Evolutionary conservation across 2,113 vertebrate genomes (phyloP), one percentile per base, ranked within the genome.

Genomic region (Anolis carolinensis): DNA sequence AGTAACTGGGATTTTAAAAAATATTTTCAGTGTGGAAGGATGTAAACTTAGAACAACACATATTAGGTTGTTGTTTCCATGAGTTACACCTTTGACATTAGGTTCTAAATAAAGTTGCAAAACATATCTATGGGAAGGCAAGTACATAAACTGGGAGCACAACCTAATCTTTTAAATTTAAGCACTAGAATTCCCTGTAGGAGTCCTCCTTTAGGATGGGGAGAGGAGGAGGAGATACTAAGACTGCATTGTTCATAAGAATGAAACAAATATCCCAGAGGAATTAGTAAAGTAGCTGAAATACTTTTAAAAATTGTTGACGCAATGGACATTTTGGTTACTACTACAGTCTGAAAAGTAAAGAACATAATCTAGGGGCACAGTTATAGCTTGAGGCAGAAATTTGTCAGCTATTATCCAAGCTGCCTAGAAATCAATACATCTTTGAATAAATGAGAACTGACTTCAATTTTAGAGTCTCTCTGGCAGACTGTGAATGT

Each of bases 311-410:
- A 16, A 81, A 71, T 32, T 63, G 70, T 34, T 74, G 48, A 48
- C 23, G 78, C 36, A 44, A 23, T 81, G 16, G 50, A 88, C 89
- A 48, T 91, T 71, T 71, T 3, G n/a, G 32, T 25, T 81, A 20
- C 65, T 81, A 20, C 65, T 65, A 30, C 59, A 87, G 7, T 82
- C 55, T 77, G 87, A 67, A 89, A 89, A 88, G 85, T 79, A 87
- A 91, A 89, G 63, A 74, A 0, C 32, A 34, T 27, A 65, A 39
- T 50, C 62, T 7, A 11, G 87, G 50, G 85, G 34, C 86, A 23
- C 27, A 67, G 25, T 23, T 30, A 55, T 75, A 11, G 63, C 86
- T 72, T 44, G 30, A 30, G 21, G 81, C 70, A 93, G 52, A 92
- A 93, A 50, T 75, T 70, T 62, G 70, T 72, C 55, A 79, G 21